Conservation (phyloP, 2,797 vertebrate genomes). For the Tragopan temminckii region DNA sequence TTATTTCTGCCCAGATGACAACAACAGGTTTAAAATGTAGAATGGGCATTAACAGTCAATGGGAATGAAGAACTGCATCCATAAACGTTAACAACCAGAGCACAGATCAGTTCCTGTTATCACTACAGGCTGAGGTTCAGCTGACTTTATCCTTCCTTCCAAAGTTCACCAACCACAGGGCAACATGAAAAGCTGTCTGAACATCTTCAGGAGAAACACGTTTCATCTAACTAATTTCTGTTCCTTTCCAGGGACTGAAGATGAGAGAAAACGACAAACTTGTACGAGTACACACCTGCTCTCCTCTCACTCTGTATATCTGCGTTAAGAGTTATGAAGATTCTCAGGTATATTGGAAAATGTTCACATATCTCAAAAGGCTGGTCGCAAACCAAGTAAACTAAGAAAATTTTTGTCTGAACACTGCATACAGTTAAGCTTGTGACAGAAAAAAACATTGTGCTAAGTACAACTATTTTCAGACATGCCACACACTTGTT, state of each 20-base stretch:
- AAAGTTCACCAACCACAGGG: not conserved
- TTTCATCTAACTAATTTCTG: not conserved
- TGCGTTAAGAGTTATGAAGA: not conserved
- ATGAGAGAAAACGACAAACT: not conserved
- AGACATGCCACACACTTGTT: not conserved
- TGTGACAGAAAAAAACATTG: not conserved
- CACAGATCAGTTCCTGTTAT: fast-evolving
- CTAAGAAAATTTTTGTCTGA: not conserved
- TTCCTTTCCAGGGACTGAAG: not conserved
- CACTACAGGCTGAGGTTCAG: not conserved
- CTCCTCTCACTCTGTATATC: not conserved
- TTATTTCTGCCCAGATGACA: not conserved
- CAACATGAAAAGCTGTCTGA: not conserved
- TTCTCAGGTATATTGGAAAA: not conserved
- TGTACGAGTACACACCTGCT: not conserved
- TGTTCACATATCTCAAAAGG: fast-evolving
- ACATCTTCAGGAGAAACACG: not conserved
- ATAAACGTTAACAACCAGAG: not conserved
- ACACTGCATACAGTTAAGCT: not conserved
- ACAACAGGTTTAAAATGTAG: not conserved
- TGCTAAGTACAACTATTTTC: not conserved
- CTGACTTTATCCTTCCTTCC: not conserved
- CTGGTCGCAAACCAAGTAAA: not conserved
- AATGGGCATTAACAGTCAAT: not conserved
- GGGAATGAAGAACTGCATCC: not conserved